These are phyloP conservation scores for Chalcis sispes DNA, from an alignment of 2,888 invertebrate species.

Conservation along the genomic window DNA sequence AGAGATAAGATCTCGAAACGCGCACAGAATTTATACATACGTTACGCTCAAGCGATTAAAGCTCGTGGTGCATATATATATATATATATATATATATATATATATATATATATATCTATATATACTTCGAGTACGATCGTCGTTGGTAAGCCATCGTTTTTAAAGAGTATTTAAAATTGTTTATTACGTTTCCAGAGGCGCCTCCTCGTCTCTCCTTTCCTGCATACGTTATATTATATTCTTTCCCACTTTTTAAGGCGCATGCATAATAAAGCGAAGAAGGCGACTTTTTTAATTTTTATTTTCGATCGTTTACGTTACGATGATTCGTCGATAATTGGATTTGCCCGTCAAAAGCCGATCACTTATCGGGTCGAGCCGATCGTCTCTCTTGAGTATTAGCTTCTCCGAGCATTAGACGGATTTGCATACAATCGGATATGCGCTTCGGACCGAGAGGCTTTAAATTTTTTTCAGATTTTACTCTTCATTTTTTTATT, in stretches of 20 bases:
- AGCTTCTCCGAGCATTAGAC: constrained; percentile 1
- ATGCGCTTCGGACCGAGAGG: background rate
- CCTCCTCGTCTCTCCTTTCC: background rate
- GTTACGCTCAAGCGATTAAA: too few species aligned
- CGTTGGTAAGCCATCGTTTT: constrained; percentile 12
- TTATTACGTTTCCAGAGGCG: constrained; percentile 2
- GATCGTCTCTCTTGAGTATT: constrained; percentile 6
- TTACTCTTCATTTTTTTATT: background rate
- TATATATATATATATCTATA: too few species aligned
- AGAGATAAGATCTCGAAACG: too few species aligned
- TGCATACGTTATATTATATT: constrained; percentile 34
- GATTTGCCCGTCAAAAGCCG: constrained; percentile 14
- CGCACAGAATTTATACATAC: too few species aligned
- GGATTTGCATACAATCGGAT: constrained; percentile 28
- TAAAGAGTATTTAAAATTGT: constrained; percentile 14
- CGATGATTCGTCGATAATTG: constrained; percentile 42
- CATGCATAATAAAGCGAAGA: constrained; percentile 8
- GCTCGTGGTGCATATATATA: too few species aligned
- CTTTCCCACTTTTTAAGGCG: too few species aligned
- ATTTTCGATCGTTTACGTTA: constrained; percentile 32
- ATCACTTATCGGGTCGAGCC: constrained; percentile 36
- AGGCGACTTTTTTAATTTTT: background rate
- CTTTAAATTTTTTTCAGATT: background rate
- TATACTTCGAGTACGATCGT: too few species aligned
- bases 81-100: too few species aligned